These are phyloP conservation scores for Acanthoscelides obtectus DNA, from an alignment of 2,888 invertebrate genomes.

Conservation along the genomic window DNA sequence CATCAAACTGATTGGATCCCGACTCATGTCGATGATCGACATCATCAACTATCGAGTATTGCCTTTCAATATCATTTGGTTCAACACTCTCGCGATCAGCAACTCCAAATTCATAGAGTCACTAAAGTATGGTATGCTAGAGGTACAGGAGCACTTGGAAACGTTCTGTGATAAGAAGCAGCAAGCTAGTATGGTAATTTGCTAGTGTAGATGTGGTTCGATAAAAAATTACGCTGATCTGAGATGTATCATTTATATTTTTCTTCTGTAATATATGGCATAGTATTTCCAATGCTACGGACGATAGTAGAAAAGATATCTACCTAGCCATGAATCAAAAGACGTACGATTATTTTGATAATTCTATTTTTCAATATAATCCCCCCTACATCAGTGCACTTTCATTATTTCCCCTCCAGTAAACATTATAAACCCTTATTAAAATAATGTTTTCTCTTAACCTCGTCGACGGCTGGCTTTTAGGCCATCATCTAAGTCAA, in stretches of 20 bases:
- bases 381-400: too few relatives aligned
- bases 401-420: too few relatives aligned
- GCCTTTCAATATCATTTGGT: slow-evolving; percentile 90
- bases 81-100: slow-evolving; percentile 65
- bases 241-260: background rate
- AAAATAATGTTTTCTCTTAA: too few relatives aligned
- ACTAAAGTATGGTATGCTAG: slow-evolving; percentile 82
- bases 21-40: slow-evolving; percentile 58
- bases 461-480: too few relatives aligned
- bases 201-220: background rate
- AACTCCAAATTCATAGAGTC: slow-evolving; percentile 75
- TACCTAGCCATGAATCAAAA: too few relatives aligned
- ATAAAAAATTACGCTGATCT: background rate
- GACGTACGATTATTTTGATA: too few relatives aligned
- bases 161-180: slow-evolving; percentile 91
- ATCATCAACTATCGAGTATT: slow-evolving; percentile 55
- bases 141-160: slow-evolving; percentile 92
- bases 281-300: too few relatives aligned
- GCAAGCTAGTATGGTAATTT: slow-evolving; percentile 71
- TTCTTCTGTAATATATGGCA: too few relatives aligned
- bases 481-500: too few relatives aligned
- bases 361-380: too few relatives aligned
- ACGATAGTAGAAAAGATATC: too few relatives aligned
- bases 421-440: too few relatives aligned
- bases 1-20: slow-evolving; percentile 49